Conservation (phyloP, 2,797 vertebrate species). For the Arremon brunneinucha region DNA sequence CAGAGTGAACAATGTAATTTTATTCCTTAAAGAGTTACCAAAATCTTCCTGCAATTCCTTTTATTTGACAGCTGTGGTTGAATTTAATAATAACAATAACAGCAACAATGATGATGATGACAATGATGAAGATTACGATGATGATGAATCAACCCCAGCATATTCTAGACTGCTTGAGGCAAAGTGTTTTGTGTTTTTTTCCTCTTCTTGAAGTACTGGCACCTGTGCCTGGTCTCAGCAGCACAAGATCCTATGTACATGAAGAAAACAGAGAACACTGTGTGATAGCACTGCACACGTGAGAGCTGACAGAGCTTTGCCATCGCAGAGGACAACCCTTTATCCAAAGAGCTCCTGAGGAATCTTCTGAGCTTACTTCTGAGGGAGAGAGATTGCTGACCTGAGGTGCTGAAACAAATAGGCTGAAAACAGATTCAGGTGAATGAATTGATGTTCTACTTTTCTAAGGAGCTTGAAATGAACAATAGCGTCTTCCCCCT, state of each 20-base stretch:
- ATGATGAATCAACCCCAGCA: background rate
- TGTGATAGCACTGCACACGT: background rate
- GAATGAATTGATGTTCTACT: background rate
- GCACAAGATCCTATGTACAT: background rate
- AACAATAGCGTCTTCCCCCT: background rate
- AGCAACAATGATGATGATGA: background rate
- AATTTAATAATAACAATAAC: background rate
- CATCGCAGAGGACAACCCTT: background rate
- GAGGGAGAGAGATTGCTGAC: background rate
- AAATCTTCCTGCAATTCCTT: background rate
- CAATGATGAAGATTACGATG: too few species aligned
- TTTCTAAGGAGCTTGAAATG: background rate
- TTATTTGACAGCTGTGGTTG: background rate
- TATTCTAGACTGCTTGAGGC: background rate
- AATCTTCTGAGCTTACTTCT: background rate
- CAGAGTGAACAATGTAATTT: background rate
- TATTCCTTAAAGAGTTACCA: constrained; percentile 10
- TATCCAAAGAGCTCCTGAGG: background rate
- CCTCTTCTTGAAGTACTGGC: background rate
- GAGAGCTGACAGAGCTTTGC: background rate
- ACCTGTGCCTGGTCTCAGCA: background rate
- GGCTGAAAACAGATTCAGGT: background rate
- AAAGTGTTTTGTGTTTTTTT: background rate
- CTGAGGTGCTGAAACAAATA: background rate
- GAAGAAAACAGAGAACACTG: background rate